phyloP scores from a whole-genome alignment of 2,888 invertebrate species.

The Caenorhabditis afra region DNA sequence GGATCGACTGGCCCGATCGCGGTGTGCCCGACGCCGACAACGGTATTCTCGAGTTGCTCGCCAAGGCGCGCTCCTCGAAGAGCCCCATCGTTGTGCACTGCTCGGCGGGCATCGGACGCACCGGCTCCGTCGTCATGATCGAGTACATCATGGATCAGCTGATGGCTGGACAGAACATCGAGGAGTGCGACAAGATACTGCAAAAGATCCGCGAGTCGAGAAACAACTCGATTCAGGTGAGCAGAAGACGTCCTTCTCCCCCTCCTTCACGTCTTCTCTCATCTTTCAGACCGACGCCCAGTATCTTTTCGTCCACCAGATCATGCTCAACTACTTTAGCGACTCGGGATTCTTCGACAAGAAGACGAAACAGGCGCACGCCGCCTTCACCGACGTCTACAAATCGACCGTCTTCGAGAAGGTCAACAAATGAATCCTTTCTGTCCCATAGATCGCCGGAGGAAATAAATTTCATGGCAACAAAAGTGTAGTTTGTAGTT shows the following conservation, averaged over 20 bases:
- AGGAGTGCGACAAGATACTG: slow-evolving; percentile 59
- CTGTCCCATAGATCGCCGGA: too few species aligned
- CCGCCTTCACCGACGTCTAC: too few species aligned
- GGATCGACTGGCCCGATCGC: slow-evolving; percentile 69
- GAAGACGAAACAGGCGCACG: too few species aligned
- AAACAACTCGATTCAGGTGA: slow-evolving; percentile 62
- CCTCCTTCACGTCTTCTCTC: too few species aligned
- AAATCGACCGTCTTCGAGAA: too few species aligned
- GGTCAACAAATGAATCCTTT: too few species aligned
- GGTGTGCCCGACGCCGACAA: slow-evolving; percentile 62
- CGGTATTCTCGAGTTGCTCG: slow-evolving; percentile 59
- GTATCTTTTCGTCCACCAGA: slow-evolving; percentile 66
- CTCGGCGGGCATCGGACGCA: slow-evolving; percentile 68
- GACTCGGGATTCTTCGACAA: too few species aligned
- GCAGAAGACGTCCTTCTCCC: not conserved
- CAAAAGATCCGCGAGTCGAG: slow-evolving; percentile 63
- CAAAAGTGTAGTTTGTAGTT: too few species aligned
- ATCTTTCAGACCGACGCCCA: slow-evolving; percentile 67
- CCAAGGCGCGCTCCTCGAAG: slow-evolving; percentile 31
- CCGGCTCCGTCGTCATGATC: slow-evolving; percentile 66
- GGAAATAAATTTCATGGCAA: too few species aligned
- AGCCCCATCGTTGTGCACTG: slow-evolving; percentile 67
- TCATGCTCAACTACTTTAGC: slow-evolving; percentile 63
- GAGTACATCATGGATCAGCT: slow-evolving; percentile 65
- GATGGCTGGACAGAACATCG: slow-evolving; percentile 43